These are phyloP conservation scores for Periplaneta americana DNA, from an alignment of 1,140 invertebrate species.

Conservation along the genomic window DNA sequence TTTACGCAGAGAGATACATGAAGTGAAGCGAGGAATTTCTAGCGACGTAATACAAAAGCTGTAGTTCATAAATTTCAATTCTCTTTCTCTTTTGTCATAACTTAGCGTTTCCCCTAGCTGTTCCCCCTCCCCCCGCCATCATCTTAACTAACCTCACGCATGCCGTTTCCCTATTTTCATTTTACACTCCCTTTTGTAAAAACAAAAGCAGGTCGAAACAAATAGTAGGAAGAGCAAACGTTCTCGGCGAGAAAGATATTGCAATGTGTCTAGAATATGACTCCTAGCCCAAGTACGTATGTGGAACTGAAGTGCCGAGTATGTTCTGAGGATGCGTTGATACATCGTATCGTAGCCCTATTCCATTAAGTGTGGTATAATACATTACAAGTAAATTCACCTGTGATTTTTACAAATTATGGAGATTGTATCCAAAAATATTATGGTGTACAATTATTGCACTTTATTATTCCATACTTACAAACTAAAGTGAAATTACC, in stretches of 20 bases:
- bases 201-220: not conserved
- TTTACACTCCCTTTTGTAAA: not conserved
- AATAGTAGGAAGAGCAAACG: not conserved
- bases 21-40: not conserved
- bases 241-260: not conserved
- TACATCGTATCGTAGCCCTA: too few relatives aligned
- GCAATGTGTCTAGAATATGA: too few relatives aligned
- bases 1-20: not conserved
- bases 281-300: too few relatives aligned
- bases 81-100: not conserved
- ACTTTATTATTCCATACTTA: too few relatives aligned
- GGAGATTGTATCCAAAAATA: too few relatives aligned
- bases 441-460: too few relatives aligned
- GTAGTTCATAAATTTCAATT: not conserved
- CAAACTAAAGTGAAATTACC: too few relatives aligned
- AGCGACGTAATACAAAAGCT: not conserved
- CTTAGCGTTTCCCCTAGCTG: not conserved
- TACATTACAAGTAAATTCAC: too few relatives aligned
- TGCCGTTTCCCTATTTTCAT: not conserved
- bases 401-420: too few relatives aligned
- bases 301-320: too few relatives aligned
- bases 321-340: too few relatives aligned
- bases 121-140: not conserved
- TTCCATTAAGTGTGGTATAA: too few relatives aligned
- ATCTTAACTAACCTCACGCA: not conserved